Evolutionary conservation across 2,113 vertebrate species (phyloP), one percentile per base, ranked within the genome.

Genomic region (Butorides virescens): DNA sequence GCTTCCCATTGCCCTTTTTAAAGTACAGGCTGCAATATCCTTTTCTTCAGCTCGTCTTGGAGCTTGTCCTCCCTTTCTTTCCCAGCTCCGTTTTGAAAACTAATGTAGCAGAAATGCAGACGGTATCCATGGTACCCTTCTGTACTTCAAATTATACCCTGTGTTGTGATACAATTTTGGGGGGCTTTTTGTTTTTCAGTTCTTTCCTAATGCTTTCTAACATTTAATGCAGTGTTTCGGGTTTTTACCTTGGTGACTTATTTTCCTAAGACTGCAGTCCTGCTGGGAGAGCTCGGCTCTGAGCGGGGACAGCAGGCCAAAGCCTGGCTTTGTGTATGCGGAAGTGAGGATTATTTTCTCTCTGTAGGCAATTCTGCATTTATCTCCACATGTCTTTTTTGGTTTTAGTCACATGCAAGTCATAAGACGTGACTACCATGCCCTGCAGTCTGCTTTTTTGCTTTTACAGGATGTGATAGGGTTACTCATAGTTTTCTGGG

Each of bases 231-330:
- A 26, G 23, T 32, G 7, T 11, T 73, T 58, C 12, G 7, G 11
- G 7, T 15, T 65, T 90, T 86, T 82, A 65, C 22, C 20, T 79
- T 53, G 15, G 21, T 88, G n/a, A 52, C 11, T 65, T 19, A 6
- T 9, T 80, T 83, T n/a, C 21, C 0, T 20, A 23, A 32, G 29
- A 63, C 7, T 70, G 55, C 16, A n/a, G n/a, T 71, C 18, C 10
- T 49, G n/a, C 65, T 66, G 37, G 42, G 30, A 44, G 21, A 55
- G 8, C 58, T 66, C 0, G 0, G 15, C 15, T 49, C 39, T n/a
- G 46, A 37, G 14, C 7, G 9, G 34, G 2, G 0, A 44, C 20
- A 73, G 29, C 19, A 23, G 55, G 59, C 85, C 39, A 49, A 78
- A 82, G 30, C 56, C 47, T 44, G 21, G 27, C 49, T 71, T 55